Percentiles rank a stretch among this genome's conserved stretches.
Conservation (phyloP, 30 jellyfish, hydroid and myxozoan species). For the Catostylus mosaicus region DNA sequence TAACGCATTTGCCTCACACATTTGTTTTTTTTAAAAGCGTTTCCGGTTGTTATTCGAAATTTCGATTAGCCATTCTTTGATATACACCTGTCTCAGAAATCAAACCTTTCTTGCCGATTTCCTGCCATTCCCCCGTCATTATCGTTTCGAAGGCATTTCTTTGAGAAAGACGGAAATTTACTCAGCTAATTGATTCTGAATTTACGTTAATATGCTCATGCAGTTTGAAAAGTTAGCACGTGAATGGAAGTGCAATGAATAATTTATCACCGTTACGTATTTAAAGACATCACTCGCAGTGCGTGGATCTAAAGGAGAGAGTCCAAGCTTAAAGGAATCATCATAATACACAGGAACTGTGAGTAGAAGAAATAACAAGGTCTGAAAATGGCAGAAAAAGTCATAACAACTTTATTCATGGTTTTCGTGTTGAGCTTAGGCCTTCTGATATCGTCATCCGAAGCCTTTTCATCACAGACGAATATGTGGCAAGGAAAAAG, state of each 20-base stretch:
- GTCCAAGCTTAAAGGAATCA: not conserved
- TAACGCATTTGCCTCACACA: too few species aligned
- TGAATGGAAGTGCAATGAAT: not conserved
- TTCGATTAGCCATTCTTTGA: not conserved
- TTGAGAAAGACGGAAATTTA: conserved; percentile 42
- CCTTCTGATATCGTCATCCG: conserved; percentile 17
- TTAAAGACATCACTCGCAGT: conserved; percentile 6
- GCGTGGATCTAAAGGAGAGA: not conserved
- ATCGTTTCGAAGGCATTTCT: conserved; percentile 8
- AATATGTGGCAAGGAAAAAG: conserved; percentile 67
- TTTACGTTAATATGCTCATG: conserved; percentile 14
- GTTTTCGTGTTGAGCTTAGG: conserved; percentile 20
- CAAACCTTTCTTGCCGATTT: not conserved
- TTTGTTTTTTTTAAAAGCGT: not conserved
- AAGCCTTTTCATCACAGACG: conserved; percentile 50
- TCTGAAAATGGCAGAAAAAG: conserved; percentile 14
- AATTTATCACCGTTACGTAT: conserved; percentile 16
- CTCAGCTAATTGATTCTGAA: conserved; percentile 36
- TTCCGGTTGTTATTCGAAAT: not conserved
- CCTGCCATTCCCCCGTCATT: not conserved
- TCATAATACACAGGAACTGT: not conserved
- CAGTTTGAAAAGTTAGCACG: conserved; percentile 19
- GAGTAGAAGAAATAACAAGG: not conserved
- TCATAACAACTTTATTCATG: not conserved
- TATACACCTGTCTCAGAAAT: not conserved